Conservation (phyloP, 2,888 invertebrate species). For the Dromius quadrimaculatus region DNA sequence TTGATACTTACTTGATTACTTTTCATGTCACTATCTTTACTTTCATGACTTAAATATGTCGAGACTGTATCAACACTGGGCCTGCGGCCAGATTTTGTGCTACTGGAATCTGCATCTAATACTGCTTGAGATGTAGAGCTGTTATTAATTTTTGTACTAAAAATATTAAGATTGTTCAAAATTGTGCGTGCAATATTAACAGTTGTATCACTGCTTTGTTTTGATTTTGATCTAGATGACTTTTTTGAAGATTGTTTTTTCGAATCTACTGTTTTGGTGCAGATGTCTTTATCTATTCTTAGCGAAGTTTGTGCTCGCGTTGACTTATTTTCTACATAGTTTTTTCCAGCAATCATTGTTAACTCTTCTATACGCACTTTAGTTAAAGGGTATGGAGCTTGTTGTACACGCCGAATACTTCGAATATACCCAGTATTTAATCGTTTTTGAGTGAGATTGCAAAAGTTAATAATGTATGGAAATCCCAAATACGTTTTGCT, state of each 20-base stretch:
- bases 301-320: constrained; percentile 39
- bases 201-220: constrained; percentile 66
- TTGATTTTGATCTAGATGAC: constrained; percentile 64
- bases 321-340: constrained; percentile 37
- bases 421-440: constrained; percentile 79
- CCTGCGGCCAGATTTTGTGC: constrained; percentile 81
- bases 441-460: constrained; percentile 80
- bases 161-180: constrained; percentile 85
- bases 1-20: constrained; percentile 32
- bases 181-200: constrained; percentile 82
- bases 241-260: constrained; percentile 66
- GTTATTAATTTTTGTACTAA: constrained; percentile 66
- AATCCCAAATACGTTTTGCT: constrained; percentile 76
- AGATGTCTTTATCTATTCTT: constrained; percentile 56
- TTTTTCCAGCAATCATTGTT: constrained; percentile 62
- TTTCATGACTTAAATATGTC: constrained; percentile 89
- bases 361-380: constrained; percentile 73
- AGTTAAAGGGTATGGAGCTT: constrained; percentile 86
- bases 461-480: constrained; percentile 82
- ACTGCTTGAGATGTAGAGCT: constrained; percentile 59
- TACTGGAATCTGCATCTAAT: constrained; percentile 77
- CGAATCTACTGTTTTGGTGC: constrained; percentile 54
- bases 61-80: constrained; percentile 91
- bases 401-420: constrained; percentile 79
- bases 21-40: constrained; percentile 72